These are phyloP conservation scores for Desmodus rotundus DNA, from an alignment of 2,113 vertebrate species.

Conservation along the genomic window DNA sequence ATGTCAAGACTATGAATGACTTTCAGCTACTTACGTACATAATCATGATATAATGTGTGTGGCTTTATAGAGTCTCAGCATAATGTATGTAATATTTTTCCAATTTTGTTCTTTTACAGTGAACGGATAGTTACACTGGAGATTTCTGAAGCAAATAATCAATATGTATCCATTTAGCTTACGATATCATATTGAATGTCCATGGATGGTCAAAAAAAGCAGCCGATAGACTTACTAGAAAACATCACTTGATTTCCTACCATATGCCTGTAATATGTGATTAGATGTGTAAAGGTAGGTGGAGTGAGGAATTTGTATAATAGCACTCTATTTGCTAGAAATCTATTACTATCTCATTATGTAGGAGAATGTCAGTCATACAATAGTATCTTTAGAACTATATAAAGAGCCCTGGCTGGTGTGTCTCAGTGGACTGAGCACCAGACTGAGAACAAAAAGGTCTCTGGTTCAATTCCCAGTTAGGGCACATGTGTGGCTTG, in stretches of 20 bases:
- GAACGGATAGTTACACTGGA: conserved; percentile 51
- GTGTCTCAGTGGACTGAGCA: no score
- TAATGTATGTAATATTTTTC: conserved; percentile 67
- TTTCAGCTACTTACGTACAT: conserved; percentile 77
- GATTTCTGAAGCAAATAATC: conserved; percentile 52
- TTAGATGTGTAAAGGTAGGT: conserved; percentile 40
- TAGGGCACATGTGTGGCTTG: no score
- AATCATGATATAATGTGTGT: conserved; percentile 65
- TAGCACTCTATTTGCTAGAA: conserved; percentile 31
- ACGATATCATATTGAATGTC: background rate
- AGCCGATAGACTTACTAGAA: background rate
- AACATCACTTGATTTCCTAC: background rate
- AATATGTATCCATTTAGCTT: conserved; percentile 2
- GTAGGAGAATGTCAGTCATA: background rate
- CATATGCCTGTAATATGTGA: background rate
- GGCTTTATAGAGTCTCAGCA: conserved; percentile 59
- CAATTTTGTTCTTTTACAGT: conserved; percentile 63
- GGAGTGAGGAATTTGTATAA: conserved; percentile 13
- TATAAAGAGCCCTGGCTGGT: background rate
- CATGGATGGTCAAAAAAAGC: background rate
- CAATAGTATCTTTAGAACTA: conserved; percentile 19
- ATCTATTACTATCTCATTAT: conserved; percentile 38
- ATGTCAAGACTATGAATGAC: conserved; percentile 78
- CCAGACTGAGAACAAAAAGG: no score
- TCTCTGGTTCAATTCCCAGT: no score